phyloP scores from a whole-genome alignment of 2,888 invertebrate genomes.

The Leptopilina myrica region DNA sequence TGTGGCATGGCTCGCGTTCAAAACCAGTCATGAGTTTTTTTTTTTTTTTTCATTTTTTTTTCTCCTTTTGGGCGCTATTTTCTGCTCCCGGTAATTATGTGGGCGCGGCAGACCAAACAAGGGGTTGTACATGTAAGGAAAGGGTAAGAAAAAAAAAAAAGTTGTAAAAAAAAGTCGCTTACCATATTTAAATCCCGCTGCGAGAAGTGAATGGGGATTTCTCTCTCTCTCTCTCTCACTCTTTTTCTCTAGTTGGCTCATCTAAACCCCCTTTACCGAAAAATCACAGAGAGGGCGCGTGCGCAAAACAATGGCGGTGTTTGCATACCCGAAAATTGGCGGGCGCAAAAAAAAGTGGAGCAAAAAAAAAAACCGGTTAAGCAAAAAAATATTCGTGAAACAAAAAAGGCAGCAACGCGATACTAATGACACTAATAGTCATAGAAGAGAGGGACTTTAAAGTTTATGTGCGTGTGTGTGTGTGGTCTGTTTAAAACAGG shows the following conservation, averaged over 20 bases:
- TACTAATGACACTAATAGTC: conserved; percentile 38
- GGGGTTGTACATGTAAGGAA: conserved; percentile 63
- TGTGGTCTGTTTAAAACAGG: conserved; percentile 27
- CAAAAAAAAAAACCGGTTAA: conserved; percentile 6
- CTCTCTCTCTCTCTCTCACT: conserved; percentile 5
- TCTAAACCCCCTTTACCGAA: conserved; percentile 46
- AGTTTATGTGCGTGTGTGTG: no score
- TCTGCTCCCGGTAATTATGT: conserved; percentile 74
- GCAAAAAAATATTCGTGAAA: conserved; percentile 54
- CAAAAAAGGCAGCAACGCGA: conserved; percentile 48
- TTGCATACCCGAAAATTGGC: conserved; percentile 72
- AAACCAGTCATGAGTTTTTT: conserved; percentile 60
- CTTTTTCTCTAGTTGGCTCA: no score
- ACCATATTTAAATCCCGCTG: conserved; percentile 66
- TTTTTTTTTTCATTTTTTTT: conserved; percentile 37
- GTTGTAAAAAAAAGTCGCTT: conserved; percentile 63
- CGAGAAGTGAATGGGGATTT: conserved; percentile 62
- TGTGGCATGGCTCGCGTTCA: conserved; percentile 33
- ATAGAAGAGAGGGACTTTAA: neutral
- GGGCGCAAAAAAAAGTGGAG: conserved; percentile 56
- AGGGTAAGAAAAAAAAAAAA: conserved; percentile 23
- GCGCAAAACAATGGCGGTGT: conserved; percentile 62
- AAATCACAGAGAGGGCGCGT: conserved; percentile 53
- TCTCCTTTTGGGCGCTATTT: conserved; percentile 60
- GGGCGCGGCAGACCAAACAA: conserved; percentile 76